Evolutionary conservation across 2,888 invertebrate species (phyloP), one percentile per base, ranked within the genome.

Genomic region (Mesochorus sp.): DNA sequence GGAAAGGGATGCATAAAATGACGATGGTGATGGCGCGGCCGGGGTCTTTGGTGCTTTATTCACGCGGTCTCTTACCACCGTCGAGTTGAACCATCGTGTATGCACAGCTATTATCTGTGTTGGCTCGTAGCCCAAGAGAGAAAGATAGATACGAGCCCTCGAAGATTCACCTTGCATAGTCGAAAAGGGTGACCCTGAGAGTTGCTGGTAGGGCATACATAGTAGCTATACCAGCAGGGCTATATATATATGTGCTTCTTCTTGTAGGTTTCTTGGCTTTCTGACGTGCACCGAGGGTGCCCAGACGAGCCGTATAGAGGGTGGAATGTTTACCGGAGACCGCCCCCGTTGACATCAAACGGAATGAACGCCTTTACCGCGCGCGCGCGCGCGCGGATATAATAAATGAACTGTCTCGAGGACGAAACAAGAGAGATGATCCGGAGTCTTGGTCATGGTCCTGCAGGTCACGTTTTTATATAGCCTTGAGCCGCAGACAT

Each of bases 311-410:
- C n/a, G n/a, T n/a, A 37, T 6, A 12, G 26, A 55, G 80, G 80
- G 76, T 79, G 49, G 82, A 55, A 78, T 88, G 85, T 87, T 88
- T 88, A 76, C 84, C 74, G 82, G 12, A 81, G 84, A 80, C 79
- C 75, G 62, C 39, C 21, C 37, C 31, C 10, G 66, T 70, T 72
- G 82, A 85, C 85, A 83, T 87, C 87, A 88, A 87, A 88, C 85
- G 82, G 81, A 85, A 83, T 82, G 78, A 80, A 68, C 24, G n/a
- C 57, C 39, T 19, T 24, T 6, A 4, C n/a, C 47, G 44, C 62
- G 76, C n/a, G n/a, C n/a, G n/a, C n/a, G n/a, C n/a, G n/a, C n/a
- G 64, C 79, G 62, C 55, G 77, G 76, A 80, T 39, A 64, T 80
- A 84, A 85, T 85, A 87, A 49, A 87, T 83, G 84, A 84, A 85